phyloP scores from a whole-genome alignment of 2,797 vertebrate genomes.

The Vespertilio murinus region DNA sequence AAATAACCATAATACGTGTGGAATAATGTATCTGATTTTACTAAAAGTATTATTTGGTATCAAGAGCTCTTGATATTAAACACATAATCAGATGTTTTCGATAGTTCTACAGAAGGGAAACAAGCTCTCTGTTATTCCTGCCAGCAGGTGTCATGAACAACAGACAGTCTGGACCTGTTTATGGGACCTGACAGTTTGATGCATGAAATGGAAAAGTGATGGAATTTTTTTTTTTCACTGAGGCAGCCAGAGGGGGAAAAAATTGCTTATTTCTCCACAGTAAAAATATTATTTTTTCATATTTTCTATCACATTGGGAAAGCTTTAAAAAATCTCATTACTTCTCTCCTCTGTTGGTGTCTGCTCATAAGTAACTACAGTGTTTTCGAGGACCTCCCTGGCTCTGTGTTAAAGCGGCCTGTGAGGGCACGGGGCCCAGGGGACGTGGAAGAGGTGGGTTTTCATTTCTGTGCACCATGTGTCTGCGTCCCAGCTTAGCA shows the following conservation, averaged over 20 bases:
- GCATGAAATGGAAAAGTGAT: background rate
- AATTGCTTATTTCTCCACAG: constrained; percentile 41
- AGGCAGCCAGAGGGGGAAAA: background rate
- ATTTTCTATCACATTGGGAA: constrained; percentile 31
- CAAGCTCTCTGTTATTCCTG: background rate
- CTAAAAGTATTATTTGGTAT: constrained; percentile 32
- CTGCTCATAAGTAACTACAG: background rate
- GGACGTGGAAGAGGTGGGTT: background rate
- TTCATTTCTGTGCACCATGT: background rate
- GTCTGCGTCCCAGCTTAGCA: background rate
- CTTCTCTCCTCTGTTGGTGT: background rate
- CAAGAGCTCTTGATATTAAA: constrained; percentile 37
- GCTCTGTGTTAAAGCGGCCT: background rate
- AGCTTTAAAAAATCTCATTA: background rate
- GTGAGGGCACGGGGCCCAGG: background rate
- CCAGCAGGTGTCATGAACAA: background rate
- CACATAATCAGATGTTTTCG: constrained; percentile 2
- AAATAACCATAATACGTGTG: background rate
- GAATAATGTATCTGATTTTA: constrained; percentile 45
- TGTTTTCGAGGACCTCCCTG: background rate
- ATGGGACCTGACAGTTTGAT: background rate
- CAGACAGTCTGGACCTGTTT: constrained; percentile 7
- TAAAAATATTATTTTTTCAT: constrained; percentile 22
- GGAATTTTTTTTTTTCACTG: constrained; percentile 19
- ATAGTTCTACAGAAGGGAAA: background rate